A percentile compares a stretch with the other conserved stretches of the same genome.
phyloP scores from a whole-genome alignment of 2,113 vertebrate genomes.

The Delphinus delphis region DNA sequence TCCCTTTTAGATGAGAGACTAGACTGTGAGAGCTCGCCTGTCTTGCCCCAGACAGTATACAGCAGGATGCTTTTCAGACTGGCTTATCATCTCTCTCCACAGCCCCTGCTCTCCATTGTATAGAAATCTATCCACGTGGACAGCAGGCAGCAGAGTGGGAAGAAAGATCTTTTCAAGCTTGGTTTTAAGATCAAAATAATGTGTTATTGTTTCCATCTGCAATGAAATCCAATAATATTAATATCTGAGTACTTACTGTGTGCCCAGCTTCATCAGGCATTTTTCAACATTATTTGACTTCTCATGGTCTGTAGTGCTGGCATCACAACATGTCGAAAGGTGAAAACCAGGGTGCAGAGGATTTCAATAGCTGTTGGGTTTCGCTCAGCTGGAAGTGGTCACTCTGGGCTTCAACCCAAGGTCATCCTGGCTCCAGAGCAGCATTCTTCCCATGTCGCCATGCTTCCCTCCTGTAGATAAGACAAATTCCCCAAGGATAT shows the following conservation, averaged over 20 bases:
- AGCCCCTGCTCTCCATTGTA: background rate
- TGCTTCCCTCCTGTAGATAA: background rate
- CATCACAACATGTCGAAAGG: rapidly evolving
- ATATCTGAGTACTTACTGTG: background rate
- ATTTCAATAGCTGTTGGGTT: rapidly evolving
- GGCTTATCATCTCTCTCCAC: background rate
- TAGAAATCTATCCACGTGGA: background rate
- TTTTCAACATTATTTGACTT: background rate
- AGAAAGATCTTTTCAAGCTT: rapidly evolving
- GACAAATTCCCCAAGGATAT: background rate
- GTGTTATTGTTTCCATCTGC: rapidly evolving
- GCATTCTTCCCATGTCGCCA: rapidly evolving
- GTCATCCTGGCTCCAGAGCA: rapidly evolving
- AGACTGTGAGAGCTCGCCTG: background rate
- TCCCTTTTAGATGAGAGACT: background rate
- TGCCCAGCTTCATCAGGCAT: too few species aligned
- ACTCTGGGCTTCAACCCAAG: background rate
- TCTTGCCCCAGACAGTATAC: background rate
- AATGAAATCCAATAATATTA: rapidly evolving
- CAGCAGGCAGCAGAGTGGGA: rapidly evolving
- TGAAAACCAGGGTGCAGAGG: rapidly evolving
- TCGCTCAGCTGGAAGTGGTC: background rate
- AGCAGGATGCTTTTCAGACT: background rate
- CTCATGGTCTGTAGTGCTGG: background rate
- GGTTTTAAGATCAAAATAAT: background rate